A percentile compares a stretch with the other conserved stretches of the same genome.
Evolutionary conservation across 1,140 invertebrate genomes (phyloP).

Genomic region (Eumaeus atala): DNA sequence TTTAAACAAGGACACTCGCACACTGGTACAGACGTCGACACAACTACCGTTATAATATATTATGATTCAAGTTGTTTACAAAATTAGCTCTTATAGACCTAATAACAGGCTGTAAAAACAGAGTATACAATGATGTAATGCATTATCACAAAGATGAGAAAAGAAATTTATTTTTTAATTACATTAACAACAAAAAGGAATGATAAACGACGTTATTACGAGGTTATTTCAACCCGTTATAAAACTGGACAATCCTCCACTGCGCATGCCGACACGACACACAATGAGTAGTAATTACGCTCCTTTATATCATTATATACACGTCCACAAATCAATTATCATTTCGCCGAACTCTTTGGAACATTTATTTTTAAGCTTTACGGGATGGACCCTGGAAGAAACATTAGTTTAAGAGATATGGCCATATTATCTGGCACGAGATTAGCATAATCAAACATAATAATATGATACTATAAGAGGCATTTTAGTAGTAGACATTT

Average conservation of each 20-base stretch:
- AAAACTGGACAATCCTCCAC: neutral
- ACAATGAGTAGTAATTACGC: neutral
- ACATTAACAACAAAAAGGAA: too few relatives aligned
- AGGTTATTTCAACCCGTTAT: neutral
- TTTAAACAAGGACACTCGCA: conserved; percentile 1
- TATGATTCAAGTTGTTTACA: neutral
- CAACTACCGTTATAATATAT: neutral
- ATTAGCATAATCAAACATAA: too few relatives aligned
- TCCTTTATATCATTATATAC: neutral
- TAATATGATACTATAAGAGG: too few relatives aligned
- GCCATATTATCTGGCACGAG: too few relatives aligned
- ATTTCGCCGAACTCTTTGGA: too few relatives aligned
- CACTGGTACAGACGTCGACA: neutral
- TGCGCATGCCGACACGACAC: neutral
- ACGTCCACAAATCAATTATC: too few relatives aligned
- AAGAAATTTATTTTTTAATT: neutral
- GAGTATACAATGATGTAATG: neutral
- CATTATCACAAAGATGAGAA: neutral
- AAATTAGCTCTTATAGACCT: neutral
- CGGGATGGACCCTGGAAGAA: too few relatives aligned
- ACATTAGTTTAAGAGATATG: too few relatives aligned
- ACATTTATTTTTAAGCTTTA: too few relatives aligned
- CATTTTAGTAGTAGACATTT: too few relatives aligned
- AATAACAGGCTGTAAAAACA: neutral
- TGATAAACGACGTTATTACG: neutral